These are phyloP conservation scores for Drosophila miranda DNA, from an alignment of 1,140 invertebrate genomes.

Conservation along the genomic window DNA sequence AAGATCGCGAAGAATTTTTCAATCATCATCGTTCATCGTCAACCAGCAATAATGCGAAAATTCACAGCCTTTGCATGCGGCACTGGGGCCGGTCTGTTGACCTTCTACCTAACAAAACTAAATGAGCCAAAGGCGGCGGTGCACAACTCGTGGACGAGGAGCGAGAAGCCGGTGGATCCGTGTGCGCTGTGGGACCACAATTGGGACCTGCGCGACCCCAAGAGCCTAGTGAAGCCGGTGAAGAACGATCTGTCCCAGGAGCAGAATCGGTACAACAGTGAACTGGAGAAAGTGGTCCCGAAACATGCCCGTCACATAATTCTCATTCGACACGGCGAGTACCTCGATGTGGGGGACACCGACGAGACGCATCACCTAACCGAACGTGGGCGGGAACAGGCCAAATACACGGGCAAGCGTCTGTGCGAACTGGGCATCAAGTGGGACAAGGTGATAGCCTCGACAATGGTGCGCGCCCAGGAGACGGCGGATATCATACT, in stretches of 20 bases:
- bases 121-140: slow-evolving; percentile 50
- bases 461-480: slow-evolving; percentile 96
- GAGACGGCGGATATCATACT: slow-evolving; percentile 95
- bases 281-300: slow-evolving; percentile 85
- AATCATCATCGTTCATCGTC: too few relatives aligned
- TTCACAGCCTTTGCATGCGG: slow-evolving; percentile 68
- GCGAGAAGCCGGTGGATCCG: slow-evolving; percentile 84
- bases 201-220: slow-evolving; percentile 93
- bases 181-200: slow-evolving; percentile 90
- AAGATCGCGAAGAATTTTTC: too few relatives aligned
- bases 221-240: slow-evolving; percentile 87
- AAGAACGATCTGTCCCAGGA: slow-evolving; percentile 83
- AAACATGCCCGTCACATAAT: slow-evolving; percentile 92
- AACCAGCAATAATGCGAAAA: slow-evolving; percentile 48
- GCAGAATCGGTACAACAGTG: slow-evolving; percentile 86
- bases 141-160: slow-evolving; percentile 86
- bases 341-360: slow-evolving; percentile 88
- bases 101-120: slow-evolving; percentile 63
- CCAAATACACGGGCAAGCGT: slow-evolving; percentile 90
- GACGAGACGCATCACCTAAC: slow-evolving; percentile 92
- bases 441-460: slow-evolving; percentile 91
- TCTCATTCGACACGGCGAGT: slow-evolving; percentile 97
- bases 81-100: slow-evolving; percentile 64
- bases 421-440: slow-evolving; percentile 89
- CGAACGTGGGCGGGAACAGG: slow-evolving; percentile 91